A percentile compares a stretch with the other conserved stretches of the same genome.
Conservation (phyloP, 2,113 vertebrate species). For the Gallinago jamesoni region DNA sequence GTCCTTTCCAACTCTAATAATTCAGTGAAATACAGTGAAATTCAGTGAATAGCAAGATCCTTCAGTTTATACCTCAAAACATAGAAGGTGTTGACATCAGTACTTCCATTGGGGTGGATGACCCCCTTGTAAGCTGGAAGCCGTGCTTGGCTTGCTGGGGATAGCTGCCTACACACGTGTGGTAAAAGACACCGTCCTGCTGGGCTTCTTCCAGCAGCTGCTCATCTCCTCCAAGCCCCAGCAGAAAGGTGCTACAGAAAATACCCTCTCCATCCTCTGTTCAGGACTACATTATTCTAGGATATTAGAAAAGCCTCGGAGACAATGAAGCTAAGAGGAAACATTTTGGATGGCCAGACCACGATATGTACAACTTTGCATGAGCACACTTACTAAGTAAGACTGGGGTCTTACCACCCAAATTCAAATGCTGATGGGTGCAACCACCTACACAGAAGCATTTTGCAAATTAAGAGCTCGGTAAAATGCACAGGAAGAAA, state of each 20-base stretch:
- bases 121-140: background rate
- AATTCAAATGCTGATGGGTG: background rate
- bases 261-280: background rate
- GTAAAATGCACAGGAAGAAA: background rate
- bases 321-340: background rate
- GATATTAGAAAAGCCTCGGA: background rate
- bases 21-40: too few species aligned
- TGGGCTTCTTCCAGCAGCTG: background rate
- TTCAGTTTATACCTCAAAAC: background rate
- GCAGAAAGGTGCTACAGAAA: background rate
- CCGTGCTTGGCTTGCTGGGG: accelerated
- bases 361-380: background rate
- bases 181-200: background rate
- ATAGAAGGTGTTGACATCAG: background rate
- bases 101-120: background rate
- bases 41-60: background rate
- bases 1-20: too few species aligned
- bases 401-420: background rate
- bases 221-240: background rate
- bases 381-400: background rate
- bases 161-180: accelerated
- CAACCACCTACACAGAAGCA: background rate
- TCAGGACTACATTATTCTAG: background rate
- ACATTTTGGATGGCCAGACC: background rate
- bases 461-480: background rate